These are phyloP conservation scores for Heterocephalus glaber DNA, from an alignment of 2,113 vertebrate species.

Conservation along the genomic window DNA sequence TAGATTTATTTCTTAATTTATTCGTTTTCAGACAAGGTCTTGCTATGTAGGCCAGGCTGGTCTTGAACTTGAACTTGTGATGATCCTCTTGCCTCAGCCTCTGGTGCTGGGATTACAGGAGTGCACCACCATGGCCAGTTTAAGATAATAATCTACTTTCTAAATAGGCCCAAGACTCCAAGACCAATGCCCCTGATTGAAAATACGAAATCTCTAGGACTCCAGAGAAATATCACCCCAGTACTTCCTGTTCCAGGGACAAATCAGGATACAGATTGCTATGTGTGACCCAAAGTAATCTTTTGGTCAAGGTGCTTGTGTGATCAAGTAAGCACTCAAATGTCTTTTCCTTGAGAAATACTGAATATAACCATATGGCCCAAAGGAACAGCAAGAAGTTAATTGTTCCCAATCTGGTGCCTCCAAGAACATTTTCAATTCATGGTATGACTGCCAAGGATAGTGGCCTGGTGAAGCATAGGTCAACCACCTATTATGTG, in stretches of 20 bases:
- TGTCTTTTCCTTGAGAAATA: constrained; percentile 25
- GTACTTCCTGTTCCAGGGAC: not conserved
- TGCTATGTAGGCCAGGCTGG: not conserved
- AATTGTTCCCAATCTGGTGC: not conserved
- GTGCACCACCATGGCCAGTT: not conserved
- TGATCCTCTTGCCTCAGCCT: not conserved
- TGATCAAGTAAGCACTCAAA: not conserved
- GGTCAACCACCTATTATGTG: not conserved
- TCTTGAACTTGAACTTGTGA: not conserved
- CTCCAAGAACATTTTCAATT: not conserved
- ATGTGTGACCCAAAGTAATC: not conserved
- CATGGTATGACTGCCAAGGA: not conserved
- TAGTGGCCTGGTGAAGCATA: not conserved
- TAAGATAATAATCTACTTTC: not conserved
- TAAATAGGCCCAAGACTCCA: not conserved
- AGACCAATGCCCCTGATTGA: not conserved
- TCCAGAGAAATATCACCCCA: not conserved
- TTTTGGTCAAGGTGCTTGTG: constrained; percentile 10
- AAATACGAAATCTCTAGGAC: not conserved
- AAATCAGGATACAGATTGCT: not conserved
- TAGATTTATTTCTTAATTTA: not conserved
- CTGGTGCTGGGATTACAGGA: not conserved
- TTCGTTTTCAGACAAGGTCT: not conserved
- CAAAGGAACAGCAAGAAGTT: not conserved
- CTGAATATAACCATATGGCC: not conserved